A percentile compares a stretch with the other conserved stretches of the same genome.
These are phyloP conservation scores for Halichoeres trimaculatus DNA, from an alignment of 2,113 vertebrate species.

Conservation along the genomic window DNA sequence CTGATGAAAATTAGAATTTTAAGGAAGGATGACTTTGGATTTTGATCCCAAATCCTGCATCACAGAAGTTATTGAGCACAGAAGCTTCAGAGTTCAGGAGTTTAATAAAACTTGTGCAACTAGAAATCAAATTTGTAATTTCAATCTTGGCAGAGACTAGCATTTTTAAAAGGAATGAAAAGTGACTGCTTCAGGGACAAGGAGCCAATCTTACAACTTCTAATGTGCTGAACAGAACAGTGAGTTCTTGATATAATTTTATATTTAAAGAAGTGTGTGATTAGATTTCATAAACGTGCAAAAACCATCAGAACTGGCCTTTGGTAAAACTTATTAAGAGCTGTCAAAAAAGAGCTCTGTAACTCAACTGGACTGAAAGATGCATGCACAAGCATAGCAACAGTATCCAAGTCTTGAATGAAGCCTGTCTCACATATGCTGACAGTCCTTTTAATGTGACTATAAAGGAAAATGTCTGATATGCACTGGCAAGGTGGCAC, in stretches of 20 bases:
- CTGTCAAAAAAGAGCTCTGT: background rate
- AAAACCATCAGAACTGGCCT: background rate
- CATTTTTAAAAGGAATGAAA: background rate
- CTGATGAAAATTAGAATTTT: too few relatives aligned
- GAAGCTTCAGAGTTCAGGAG: too few relatives aligned
- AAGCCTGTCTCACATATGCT: conserved; percentile 20
- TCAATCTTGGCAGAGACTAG: too few relatives aligned
- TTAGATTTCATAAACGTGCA: background rate
- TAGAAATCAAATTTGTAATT: too few relatives aligned
- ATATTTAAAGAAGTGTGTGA: background rate
- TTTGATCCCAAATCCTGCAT: too few relatives aligned
- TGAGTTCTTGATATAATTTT: background rate
- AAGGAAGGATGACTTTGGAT: too few relatives aligned
- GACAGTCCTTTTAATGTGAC: conserved; percentile 35
- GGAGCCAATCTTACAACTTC: background rate
- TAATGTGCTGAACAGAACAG: background rate
- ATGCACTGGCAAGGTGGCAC: background rate
- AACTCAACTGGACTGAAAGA: conserved; percentile 2
- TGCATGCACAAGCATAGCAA: conserved; percentile 19
- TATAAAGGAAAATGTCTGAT: conserved; percentile 21
- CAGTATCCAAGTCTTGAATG: conserved; percentile 1
- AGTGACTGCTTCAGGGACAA: background rate
- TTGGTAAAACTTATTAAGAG: background rate
- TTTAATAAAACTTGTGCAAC: too few relatives aligned
- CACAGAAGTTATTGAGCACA: too few relatives aligned